Base-by-base conservation (phyloP, 1,140 invertebrate species). In the Manduca sexta region DNA sequence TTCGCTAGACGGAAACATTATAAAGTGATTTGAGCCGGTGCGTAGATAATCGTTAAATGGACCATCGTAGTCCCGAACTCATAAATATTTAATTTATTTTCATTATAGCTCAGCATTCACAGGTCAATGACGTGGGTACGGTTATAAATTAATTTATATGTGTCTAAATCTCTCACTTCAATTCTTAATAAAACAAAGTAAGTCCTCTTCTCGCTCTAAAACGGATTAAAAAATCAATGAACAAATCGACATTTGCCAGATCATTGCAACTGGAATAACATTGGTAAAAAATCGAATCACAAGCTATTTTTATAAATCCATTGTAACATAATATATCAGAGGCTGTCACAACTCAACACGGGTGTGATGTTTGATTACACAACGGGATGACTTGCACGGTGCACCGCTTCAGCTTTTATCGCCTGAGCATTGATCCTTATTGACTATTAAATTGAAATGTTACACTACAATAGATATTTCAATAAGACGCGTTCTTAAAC, bases 31-130 rank as follows among this genome's bases (percentile, higher is more conserved):
- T 74, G 60, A 53, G 51, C 16, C 45, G 43, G 56, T 51, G 55
- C 70, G 57, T 70, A 42, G 45, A 59, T 45, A 74, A 74, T 74
- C 53, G 56, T 48, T 65, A 66, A 73, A 70, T 64, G 53, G 52
- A 41, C 42, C 45, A 37, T 21, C 52, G 48, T n/a, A 56, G 48
- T 33, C 40, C 45, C 54, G 43, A 52, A 49, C 43, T 57, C 58
- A 61, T 62, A 60, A 64, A 61, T 56, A 45, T 56, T 55, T 55
- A 43, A 45, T 63, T 67, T 46, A 50, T 51, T 45, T 37, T 46
- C 34, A 44, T 33, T 39, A 38, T 11, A 43, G 37, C 47, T 34
- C 43, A 17, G 34, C 13, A 2, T 34, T n/a, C 21, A 38, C 49
- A 7, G 46, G 26, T 49, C 55, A 52, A 39, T 42, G 45, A 54